These are phyloP conservation scores for Otolemur garnettii DNA, from an alignment of 2,113 vertebrate genomes.

Conservation along the genomic window DNA sequence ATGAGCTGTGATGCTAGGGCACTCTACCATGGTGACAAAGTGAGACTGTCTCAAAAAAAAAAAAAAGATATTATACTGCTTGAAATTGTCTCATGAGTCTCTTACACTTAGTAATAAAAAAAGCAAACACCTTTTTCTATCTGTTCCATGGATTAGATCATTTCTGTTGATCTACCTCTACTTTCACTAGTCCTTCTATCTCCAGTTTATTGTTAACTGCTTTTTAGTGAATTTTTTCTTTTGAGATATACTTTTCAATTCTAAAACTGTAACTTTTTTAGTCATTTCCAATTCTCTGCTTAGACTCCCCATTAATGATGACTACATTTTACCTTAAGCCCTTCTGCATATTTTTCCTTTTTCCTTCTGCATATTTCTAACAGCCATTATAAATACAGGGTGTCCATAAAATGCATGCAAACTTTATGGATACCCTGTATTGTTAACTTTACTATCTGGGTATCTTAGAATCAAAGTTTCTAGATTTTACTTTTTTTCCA, in stretches of 20 bases:
- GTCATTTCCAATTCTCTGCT: not conserved
- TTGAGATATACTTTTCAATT: constrained; percentile 10
- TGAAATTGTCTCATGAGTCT: not conserved
- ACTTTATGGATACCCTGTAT: no score
- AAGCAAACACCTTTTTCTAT: not conserved
- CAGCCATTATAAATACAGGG: not conserved
- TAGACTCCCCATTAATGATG: not conserved
- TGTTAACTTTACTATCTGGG: not conserved
- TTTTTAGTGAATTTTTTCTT: not conserved
- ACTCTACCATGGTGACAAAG: no score
- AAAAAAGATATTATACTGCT: not conserved
- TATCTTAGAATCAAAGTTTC: not conserved
- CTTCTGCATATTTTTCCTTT: not conserved
- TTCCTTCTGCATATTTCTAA: not conserved
- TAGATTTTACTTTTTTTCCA: not conserved
- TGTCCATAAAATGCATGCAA: no score
- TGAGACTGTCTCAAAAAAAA: no score
- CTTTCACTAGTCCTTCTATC: not conserved
- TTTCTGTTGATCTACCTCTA: constrained; percentile 15
- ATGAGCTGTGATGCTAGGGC: no score
- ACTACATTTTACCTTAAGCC: not conserved
- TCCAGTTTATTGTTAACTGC: not conserved
- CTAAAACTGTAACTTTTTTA: not conserved
- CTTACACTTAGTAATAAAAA: not conserved
- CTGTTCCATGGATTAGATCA: not conserved